Percentiles rank a stretch among this genome's conserved stretches.
Conservation (phyloP, 2,888 invertebrate genomes). For the Polietes domitor region DNA sequence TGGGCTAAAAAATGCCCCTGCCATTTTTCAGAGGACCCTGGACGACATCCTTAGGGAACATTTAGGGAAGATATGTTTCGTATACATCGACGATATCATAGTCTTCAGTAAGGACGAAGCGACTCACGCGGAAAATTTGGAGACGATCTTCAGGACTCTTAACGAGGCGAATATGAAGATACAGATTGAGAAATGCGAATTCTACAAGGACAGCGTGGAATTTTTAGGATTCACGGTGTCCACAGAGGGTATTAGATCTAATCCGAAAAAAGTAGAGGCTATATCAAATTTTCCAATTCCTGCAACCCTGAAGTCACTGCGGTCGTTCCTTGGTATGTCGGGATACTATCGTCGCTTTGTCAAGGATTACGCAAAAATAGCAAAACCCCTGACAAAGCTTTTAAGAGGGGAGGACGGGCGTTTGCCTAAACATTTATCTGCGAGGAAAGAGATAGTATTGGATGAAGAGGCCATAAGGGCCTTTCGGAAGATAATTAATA, state of each 20-base stretch:
- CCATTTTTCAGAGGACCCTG: conserved; percentile 17
- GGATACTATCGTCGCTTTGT: conserved; percentile 35
- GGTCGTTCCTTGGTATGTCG: conserved; percentile 62
- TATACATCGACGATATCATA: conserved; percentile 30
- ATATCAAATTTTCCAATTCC: conserved; percentile 51
- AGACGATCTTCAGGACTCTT: conserved; percentile 42
- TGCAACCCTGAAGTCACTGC: conserved; percentile 56
- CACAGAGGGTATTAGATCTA: conserved; percentile 53
- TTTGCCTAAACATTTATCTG: conserved; percentile 11
- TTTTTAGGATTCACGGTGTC: conserved; percentile 58
- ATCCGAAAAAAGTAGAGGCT: conserved; percentile 61
- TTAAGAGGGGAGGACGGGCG: conserved; percentile 39
- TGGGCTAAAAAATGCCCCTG: conserved; percentile 11
- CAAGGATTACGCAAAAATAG: conserved; percentile 40
- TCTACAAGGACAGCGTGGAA: conserved; percentile 44
- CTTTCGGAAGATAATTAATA: conserved; percentile 19
- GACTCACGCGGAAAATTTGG: conserved; percentile 42
- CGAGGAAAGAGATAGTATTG: conserved; percentile 1
- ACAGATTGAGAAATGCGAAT: conserved; percentile 44
- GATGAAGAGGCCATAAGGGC: conserved; percentile 16
- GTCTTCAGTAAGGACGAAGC: conserved; percentile 57
- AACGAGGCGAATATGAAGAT: conserved; percentile 51
- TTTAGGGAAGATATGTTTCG: conserved; percentile 35
- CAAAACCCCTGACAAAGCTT: conserved; percentile 53
- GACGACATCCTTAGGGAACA: conserved; percentile 39